A percentile compares a stretch with the other conserved stretches of the same genome.
phyloP scores from a whole-genome alignment of 1,140 invertebrate species.

The Drosophila nasuta region DNA sequence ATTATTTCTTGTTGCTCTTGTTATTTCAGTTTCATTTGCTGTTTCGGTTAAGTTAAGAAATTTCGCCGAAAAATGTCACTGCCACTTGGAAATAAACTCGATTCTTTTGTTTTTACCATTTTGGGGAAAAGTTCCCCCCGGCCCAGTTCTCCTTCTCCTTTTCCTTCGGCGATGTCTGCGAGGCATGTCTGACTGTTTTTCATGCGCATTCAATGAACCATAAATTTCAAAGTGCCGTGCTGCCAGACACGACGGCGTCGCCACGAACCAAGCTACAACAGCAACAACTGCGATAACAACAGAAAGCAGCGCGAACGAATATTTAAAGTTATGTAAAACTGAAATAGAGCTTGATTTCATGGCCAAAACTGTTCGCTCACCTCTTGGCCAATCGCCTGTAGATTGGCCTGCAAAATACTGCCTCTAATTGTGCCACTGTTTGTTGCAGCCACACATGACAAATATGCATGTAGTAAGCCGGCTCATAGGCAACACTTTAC shows the following conservation, averaged over 20 bases:
- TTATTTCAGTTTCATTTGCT: constrained; percentile 44
- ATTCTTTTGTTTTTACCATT: constrained; percentile 68
- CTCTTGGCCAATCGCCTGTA: constrained; percentile 40
- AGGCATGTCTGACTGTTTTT: constrained; percentile 67
- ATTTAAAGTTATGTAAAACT: constrained; percentile 65
- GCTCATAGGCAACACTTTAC: constrained; percentile 50
- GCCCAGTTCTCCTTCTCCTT: too few relatives aligned
- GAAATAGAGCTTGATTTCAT: constrained; percentile 26
- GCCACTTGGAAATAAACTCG: constrained; percentile 63
- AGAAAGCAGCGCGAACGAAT: not conserved
- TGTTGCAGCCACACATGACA: constrained; percentile 14
- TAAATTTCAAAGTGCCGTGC: constrained; percentile 78
- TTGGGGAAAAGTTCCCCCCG: constrained; percentile 16
- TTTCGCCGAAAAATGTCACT: constrained; percentile 46
- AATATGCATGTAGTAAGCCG: constrained; percentile 34
- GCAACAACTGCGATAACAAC: constrained; percentile 16
- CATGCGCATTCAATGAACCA: constrained; percentile 81
- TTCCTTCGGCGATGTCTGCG: constrained; percentile 6
- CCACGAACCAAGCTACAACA: constrained; percentile 23
- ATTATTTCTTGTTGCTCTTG: constrained; percentile 27
- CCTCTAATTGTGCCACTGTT: constrained; percentile 40
- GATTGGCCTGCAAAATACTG: constrained; percentile 30
- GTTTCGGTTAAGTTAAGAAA: constrained; percentile 56
- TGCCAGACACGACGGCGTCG: constrained; percentile 72
- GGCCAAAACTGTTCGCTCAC: constrained; percentile 49